Conservation (phyloP, 2,888 invertebrate genomes). For the Isotomurus palustris region DNA sequence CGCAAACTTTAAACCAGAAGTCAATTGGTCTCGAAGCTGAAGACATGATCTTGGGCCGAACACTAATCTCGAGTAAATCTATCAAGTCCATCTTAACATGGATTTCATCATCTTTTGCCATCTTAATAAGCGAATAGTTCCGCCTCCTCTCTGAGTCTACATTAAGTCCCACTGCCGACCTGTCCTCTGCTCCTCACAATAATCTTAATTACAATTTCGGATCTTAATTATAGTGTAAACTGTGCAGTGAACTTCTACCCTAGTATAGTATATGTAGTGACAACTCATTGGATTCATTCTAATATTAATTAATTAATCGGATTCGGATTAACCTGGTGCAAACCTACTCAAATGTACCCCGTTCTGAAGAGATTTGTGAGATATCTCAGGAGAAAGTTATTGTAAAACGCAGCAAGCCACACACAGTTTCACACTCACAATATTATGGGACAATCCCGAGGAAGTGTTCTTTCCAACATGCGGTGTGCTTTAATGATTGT, state of each 20-base stretch:
- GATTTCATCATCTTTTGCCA: slow-evolving; percentile 3
- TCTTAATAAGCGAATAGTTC: slow-evolving; percentile 11
- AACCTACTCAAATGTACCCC: too few species aligned
- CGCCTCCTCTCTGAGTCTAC: slow-evolving; percentile 6
- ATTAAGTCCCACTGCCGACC: neutral
- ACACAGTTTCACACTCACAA: too few species aligned
- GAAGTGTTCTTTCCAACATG: neutral
- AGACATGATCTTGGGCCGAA: neutral
- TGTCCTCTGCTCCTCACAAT: too few species aligned
- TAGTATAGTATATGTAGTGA: neutral
- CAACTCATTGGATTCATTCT: too few species aligned
- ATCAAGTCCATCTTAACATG: slow-evolving; percentile 1
- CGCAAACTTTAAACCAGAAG: neutral
- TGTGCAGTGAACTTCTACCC: neutral
- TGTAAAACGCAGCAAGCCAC: too few species aligned
- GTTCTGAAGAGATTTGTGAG: too few species aligned
- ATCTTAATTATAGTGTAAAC: neutral
- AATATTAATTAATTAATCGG: too few species aligned
- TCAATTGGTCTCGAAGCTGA: neutral
- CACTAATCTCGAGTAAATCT: neutral
- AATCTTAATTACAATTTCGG: too few species aligned
- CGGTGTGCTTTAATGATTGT: neutral
- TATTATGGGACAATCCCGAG: neutral
- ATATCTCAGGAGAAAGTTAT: too few species aligned
- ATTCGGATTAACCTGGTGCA: too few species aligned